Evolutionary conservation across 2,113 vertebrate species (phyloP).

Genomic region (Callorhinus ursinus): DNA sequence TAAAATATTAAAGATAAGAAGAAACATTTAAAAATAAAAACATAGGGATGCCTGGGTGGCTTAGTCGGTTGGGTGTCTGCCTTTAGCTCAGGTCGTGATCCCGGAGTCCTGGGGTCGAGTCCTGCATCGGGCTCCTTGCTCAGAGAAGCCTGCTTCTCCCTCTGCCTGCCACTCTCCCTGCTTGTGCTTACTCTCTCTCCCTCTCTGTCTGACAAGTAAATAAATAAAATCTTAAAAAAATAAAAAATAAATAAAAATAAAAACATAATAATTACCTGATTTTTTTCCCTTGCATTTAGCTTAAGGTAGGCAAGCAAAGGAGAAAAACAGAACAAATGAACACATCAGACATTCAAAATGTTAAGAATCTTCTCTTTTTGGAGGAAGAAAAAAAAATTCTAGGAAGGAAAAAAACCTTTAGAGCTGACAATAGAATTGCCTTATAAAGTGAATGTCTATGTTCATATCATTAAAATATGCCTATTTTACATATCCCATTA

Average conservation of each 20-base stretch:
- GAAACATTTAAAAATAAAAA: slow-evolving; percentile 39
- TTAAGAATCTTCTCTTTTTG: slow-evolving; percentile 47
- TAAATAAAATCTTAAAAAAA: slow-evolving; percentile 51
- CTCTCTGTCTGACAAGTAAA: not conserved
- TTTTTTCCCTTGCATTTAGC: not conserved
- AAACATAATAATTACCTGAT: not conserved
- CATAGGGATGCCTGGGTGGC: not conserved
- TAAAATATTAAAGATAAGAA: slow-evolving; percentile 51
- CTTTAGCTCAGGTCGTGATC: not conserved
- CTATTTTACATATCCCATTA: not conserved
- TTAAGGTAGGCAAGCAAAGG: slow-evolving; percentile 39
- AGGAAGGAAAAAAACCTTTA: not conserved
- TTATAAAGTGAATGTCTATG: not conserved
- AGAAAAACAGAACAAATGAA: not conserved
- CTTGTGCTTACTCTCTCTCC: not conserved
- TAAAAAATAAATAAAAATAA: slow-evolving; percentile 34
- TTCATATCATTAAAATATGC: not conserved
- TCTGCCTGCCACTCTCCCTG: not conserved
- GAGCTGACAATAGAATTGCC: not conserved
- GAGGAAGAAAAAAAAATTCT: not conserved
- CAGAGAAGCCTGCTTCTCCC: not conserved
- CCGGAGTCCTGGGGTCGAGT: not conserved
- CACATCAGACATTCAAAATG: not conserved
- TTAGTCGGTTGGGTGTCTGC: not conserved
- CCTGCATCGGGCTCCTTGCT: not conserved